phyloP scores from a whole-genome alignment of 2,113 vertebrate species.

The Ceyx melanurus region DNA sequence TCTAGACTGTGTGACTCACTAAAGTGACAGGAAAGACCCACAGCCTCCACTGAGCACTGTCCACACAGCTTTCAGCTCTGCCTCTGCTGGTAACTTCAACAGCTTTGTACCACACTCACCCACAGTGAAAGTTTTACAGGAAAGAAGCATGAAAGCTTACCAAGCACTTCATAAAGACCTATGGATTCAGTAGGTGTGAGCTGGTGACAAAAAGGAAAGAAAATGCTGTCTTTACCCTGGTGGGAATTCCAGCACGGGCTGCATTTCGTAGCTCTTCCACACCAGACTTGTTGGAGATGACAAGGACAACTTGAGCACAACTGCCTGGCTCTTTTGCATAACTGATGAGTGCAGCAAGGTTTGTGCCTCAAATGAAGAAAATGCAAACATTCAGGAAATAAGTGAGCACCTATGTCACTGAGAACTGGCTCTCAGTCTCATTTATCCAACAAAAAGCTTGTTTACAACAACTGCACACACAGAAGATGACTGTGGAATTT shows the following conservation, averaged over 20 bases:
- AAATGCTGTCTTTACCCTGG: constrained; percentile 72
- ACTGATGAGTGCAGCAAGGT: constrained; percentile 82
- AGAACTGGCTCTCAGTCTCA: neutral
- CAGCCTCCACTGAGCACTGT: neutral
- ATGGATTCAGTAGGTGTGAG: neutral
- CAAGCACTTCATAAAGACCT: neutral
- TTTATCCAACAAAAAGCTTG: neutral
- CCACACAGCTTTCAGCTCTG: neutral
- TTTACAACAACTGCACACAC: neutral
- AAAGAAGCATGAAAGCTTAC: neutral
- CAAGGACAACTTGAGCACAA: constrained; percentile 80
- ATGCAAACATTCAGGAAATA: neutral
- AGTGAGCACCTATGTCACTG: neutral
- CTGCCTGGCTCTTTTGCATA: constrained; percentile 77
- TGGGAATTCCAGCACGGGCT: constrained; percentile 84
- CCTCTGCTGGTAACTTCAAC: neutral
- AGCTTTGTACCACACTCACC: neutral
- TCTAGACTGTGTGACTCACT: neutral
- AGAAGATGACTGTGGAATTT: neutral
- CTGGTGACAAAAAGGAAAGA: neutral
- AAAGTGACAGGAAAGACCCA: neutral
- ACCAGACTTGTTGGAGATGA: constrained; percentile 84
- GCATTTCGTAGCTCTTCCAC: constrained; percentile 85
- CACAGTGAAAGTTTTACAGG: rapidly evolving
- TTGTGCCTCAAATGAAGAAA: constrained; percentile 75